Evolutionary conservation across 2,113 vertebrate genomes (phyloP), one percentile per base, ranked within the genome.

Genomic region (Periophthalmus modestus): DNA sequence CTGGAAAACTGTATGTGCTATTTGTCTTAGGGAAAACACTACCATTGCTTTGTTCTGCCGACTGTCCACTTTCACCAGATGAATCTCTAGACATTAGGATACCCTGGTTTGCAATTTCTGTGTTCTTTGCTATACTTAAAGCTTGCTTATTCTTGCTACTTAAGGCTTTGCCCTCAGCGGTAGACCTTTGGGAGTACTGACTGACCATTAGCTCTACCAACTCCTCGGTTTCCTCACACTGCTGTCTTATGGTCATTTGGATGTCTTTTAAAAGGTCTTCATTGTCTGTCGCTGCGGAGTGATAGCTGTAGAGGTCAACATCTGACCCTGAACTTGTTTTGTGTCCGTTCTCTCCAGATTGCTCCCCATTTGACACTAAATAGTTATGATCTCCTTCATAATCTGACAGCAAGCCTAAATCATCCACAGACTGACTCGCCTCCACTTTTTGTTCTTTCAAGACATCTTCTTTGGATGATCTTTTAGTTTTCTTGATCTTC

Each of bases 241-340:
- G 95, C 83, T 95, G 90, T 74, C 88, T 92, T 69, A 98, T 95
- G 69, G 95, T 94, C 91, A 95, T 94, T 94, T 98, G 96, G 84
- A 98, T 97, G 83, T 98, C 95, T 61, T 93, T 95, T 33, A 98
- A 94, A 86, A 98, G 92, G 86, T 98, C 96, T 79, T 97, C 96
- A 78, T 94, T 94, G 84, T 98, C 97, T 5, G 94, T 88, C 0
- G 95, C 77, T 0, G 95, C 95, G 5, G 98, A 99, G 88, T 98
- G 96, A 86, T 96, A 98, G 92, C 97, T 99, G 83, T 96, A 96
- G 75, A 97, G 93, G 88, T 99, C 97, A 2, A 92, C 95, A 69
- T 98, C 97, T 0, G 97, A 99, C 66, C 93, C 96, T 0, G 96
- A 98, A 72, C 95, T 96, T 62, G 93, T 93, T 85, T 94, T 95